Evolutionary conservation across 1,140 invertebrate species (phyloP).

Genomic region (Teleogryllus occipitalis): DNA sequence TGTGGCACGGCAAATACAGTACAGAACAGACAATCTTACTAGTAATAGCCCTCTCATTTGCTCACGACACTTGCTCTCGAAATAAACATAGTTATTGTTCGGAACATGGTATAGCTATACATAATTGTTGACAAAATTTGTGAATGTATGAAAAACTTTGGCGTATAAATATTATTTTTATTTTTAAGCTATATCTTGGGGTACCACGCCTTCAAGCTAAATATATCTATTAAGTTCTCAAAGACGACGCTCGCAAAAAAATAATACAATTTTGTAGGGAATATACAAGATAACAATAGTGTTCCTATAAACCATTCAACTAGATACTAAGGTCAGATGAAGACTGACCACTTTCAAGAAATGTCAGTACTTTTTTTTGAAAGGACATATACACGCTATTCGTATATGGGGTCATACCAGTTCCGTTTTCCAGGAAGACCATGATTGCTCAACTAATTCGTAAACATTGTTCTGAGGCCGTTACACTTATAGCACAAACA

Average conservation of each 20-base stretch:
- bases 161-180: neutral
- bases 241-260: neutral
- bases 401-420: neutral
- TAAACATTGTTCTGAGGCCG: too few relatives aligned
- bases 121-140: neutral
- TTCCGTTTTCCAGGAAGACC: neutral
- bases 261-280: neutral
- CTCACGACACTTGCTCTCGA: neutral
- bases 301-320: neutral
- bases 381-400: neutral
- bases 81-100: neutral
- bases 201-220: neutral
- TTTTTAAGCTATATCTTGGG: neutral
- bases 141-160: neutral
- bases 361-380: neutral
- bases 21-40: neutral
- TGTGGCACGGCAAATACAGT: neutral
- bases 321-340: neutral
- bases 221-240: neutral
- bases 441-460: neutral
- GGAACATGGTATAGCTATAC: neutral
- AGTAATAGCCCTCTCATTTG: neutral
- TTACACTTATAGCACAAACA: too few relatives aligned
- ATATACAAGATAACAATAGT: neutral
- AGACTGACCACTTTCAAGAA: neutral